Conservation (phyloP, 2,888 invertebrate genomes). For the Netelia inedita region DNA sequence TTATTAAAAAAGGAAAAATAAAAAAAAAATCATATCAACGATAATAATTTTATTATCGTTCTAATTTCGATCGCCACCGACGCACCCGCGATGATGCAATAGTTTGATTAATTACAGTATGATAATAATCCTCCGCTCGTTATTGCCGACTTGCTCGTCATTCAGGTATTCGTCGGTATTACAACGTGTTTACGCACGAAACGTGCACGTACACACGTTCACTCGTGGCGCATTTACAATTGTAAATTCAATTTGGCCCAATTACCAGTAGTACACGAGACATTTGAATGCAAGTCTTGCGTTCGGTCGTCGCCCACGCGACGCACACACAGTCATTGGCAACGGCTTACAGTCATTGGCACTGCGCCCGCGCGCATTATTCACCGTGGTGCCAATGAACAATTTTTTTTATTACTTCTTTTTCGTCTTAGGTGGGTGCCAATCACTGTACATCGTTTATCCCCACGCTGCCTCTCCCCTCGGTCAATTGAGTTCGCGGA, state of each 20-base stretch:
- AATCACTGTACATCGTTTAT: slow-evolving; percentile 10
- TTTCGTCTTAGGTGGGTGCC: slow-evolving; percentile 13
- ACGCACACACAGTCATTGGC: slow-evolving; percentile 7
- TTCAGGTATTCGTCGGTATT: neutral
- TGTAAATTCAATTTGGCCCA: slow-evolving; percentile 73
- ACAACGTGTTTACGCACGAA: neutral
- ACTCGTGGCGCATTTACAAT: slow-evolving; percentile 54
- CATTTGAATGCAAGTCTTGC: slow-evolving; percentile 72
- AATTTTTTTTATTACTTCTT: neutral
- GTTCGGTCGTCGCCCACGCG: slow-evolving; percentile 10
- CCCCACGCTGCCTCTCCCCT: neutral
- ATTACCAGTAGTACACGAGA: slow-evolving; percentile 68
- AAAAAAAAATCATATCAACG: neutral
- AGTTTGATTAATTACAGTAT: neutral
- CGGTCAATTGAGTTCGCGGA: slow-evolving; percentile 18
- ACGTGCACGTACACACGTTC: slow-evolving; percentile 1
- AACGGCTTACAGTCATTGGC: slow-evolving; percentile 4
- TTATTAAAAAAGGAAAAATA: neutral
- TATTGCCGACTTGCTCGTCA: neutral
- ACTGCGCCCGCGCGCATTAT: neutral
- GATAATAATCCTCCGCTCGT: neutral
- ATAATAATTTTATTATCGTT: neutral
- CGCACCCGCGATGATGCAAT: neutral
- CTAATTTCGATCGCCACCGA: neutral
- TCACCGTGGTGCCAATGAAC: neutral